These are phyloP conservation scores for Trachelus iudaicus DNA, from an alignment of 2,888 invertebrate genomes.

Conservation along the genomic window DNA sequence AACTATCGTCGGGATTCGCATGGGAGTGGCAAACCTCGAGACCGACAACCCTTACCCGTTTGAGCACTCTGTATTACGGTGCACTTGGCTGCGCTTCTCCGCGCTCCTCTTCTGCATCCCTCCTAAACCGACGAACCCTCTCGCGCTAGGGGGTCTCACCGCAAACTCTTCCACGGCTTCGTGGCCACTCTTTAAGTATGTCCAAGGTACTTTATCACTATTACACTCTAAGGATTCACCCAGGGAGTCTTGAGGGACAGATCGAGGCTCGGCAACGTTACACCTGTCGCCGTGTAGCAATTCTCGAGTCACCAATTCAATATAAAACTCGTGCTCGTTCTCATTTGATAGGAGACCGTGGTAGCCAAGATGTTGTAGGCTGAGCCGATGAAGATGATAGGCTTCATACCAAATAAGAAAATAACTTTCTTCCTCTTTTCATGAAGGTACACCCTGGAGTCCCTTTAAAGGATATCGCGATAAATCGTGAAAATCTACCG, in stretches of 20 bases:
- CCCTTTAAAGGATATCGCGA: neutral
- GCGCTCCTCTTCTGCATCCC: neutral
- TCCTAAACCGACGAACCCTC: neutral
- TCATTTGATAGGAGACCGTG: neutral
- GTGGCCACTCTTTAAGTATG: neutral
- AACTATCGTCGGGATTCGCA: slow-evolving; percentile 35
- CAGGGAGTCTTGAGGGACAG: neutral
- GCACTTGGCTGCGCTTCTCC: neutral
- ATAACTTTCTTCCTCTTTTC: neutral
- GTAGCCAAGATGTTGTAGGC: neutral
- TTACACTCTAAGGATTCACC: neutral
- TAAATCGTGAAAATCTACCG: neutral
- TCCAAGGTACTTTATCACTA: neutral
- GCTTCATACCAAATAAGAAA: neutral
- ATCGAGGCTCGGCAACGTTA: neutral
- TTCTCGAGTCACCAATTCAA: neutral
- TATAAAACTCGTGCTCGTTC: neutral
- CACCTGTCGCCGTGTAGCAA: neutral
- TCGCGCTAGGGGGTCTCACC: neutral
- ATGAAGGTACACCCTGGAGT: neutral
- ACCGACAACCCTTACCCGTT: neutral
- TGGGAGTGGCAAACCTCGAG: slow-evolving; percentile 2
- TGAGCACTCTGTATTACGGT: neutral
- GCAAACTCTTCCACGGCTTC: slow-evolving; percentile 1
- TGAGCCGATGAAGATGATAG: neutral